phyloP scores from a whole-genome alignment of 1,140 invertebrate species.

The Drosophila kurseongensis region DNA sequence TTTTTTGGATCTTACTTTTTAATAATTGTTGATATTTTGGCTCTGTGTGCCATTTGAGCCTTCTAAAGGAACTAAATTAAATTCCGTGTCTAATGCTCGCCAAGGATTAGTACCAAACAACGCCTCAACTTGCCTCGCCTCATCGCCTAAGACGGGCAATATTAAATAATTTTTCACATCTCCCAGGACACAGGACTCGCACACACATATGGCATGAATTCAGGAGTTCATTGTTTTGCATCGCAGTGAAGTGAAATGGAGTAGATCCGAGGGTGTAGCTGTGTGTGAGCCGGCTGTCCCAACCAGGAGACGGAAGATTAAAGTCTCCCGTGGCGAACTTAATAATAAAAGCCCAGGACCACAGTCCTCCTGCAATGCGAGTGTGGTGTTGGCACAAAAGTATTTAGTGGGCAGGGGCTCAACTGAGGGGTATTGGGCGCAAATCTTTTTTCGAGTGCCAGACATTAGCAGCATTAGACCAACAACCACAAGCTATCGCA shows the following conservation, averaged over 20 bases:
- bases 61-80: conserved; percentile 70
- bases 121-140: conserved; percentile 59
- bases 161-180: conserved; percentile 79
- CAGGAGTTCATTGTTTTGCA: conserved; percentile 77
- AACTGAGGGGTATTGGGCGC: conserved; percentile 30
- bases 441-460: conserved; percentile 80
- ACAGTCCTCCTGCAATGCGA: conserved; percentile 15
- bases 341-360: conserved; percentile 77
- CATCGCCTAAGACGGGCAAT: conserved; percentile 71
- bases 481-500: conserved; percentile 48
- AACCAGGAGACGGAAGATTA: conserved; percentile 72
- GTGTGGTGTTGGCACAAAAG: conserved; percentile 57
- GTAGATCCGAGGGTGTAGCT: conserved; percentile 23
- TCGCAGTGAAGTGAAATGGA: conserved; percentile 51
- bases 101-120: conserved; percentile 77
- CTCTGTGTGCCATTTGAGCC: conserved; percentile 11
- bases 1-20: background rate
- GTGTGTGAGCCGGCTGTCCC: conserved; percentile 37
- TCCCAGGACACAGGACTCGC: conserved; percentile 30
- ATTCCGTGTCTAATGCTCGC: conserved; percentile 82
- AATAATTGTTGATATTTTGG: conserved; percentile 4
- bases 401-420: conserved; percentile 52
- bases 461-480: conserved; percentile 78
- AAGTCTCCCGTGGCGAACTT: conserved; percentile 82
- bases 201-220: conserved; percentile 76